Base-by-base conservation (phyloP, 2,888 invertebrate species). In the Dinocampus coccinellae region DNA sequence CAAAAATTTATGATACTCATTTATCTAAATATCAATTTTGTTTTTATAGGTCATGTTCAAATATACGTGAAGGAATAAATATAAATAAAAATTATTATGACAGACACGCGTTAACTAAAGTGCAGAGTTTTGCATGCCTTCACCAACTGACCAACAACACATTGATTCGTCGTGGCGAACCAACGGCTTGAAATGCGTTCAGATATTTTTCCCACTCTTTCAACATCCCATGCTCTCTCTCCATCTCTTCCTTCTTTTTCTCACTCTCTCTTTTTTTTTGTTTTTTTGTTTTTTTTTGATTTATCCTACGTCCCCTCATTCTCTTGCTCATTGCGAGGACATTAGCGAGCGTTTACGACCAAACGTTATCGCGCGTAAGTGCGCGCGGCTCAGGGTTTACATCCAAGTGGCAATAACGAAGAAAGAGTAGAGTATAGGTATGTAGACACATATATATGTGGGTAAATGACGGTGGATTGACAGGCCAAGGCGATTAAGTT, bases 401-500 rank as follows among this genome's bases (percentile, higher is more conserved):
- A 69, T 16, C 55, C 47, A 47, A 66, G 76, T 71, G 75, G 77
- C 76, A 39, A 39, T n/a, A 47, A 47, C 47, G 16, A 47, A 3
- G 47, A 47, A 47, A 16, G 16, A 47, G 7, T 7, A 16, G 77
- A 75, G 76, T 71, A 74, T 69, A 72, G 62, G 75, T 67, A 70
- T 70, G 73, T 74, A 73, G 47, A 57, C 42, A 71, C 70, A 64
- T 70, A 70, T 73, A 68, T 67, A 60, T 72, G 16, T 64, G 69
- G 72, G 65, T 63, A 73, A 53, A 73, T 53, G 72, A 33, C 68
- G 72, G 67, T 70, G 77, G 78, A 83, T 83, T 82, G 82, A 82
- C 81, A 78, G 81, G 80, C 80, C 82, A 79, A 81, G 79, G 81
- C 77, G 83, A 83, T 83, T 81, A 80, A 81, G 76, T 78, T 77